Conservation (phyloP, 2,113 vertebrate genomes). For the Xenopus laevis region DNA sequence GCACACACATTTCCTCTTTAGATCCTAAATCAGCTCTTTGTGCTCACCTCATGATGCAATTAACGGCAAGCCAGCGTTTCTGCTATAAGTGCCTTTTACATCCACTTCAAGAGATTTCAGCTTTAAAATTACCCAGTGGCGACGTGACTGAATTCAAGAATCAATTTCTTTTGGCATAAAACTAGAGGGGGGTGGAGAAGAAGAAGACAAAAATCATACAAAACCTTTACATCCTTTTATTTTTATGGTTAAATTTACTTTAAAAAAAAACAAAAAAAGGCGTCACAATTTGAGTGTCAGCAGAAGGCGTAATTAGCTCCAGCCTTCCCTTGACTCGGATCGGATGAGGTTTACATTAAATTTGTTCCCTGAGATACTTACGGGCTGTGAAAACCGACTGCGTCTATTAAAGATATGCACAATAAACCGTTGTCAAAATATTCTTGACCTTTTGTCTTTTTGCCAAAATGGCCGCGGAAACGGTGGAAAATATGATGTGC, state of each 20-base stretch:
- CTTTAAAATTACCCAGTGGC: constrained; percentile 13
- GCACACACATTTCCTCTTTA: not conserved
- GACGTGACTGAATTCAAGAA: constrained; percentile 19
- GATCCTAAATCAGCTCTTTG: not conserved
- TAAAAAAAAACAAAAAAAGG: no score
- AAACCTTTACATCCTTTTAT: not conserved
- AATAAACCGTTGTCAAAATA: constrained; percentile 27
- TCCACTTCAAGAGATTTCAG: constrained; percentile 13
- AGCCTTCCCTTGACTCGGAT: not conserved
- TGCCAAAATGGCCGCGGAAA: constrained; percentile 27
- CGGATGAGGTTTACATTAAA: not conserved
- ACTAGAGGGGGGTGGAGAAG: not conserved
- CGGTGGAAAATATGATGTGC: constrained; percentile 1
- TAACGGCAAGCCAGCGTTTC: constrained; percentile 7
- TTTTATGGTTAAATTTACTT: not conserved
- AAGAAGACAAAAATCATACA: not conserved
- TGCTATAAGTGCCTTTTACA: constrained; percentile 16
- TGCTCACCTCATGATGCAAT: constrained; percentile 7
- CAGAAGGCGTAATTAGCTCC: not conserved
- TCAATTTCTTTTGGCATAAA: constrained; percentile 4
- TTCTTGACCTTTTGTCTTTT: constrained; percentile 39
- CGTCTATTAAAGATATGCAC: constrained; percentile 7
- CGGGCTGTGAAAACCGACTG: not conserved
- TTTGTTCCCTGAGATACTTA: not conserved
- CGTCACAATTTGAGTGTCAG: not conserved